A percentile compares a stretch with the other conserved stretches of the same genome.
phyloP scores from a whole-genome alignment of 2,888 invertebrate genomes.

The Nephrocerus scutellatus region DNA sequence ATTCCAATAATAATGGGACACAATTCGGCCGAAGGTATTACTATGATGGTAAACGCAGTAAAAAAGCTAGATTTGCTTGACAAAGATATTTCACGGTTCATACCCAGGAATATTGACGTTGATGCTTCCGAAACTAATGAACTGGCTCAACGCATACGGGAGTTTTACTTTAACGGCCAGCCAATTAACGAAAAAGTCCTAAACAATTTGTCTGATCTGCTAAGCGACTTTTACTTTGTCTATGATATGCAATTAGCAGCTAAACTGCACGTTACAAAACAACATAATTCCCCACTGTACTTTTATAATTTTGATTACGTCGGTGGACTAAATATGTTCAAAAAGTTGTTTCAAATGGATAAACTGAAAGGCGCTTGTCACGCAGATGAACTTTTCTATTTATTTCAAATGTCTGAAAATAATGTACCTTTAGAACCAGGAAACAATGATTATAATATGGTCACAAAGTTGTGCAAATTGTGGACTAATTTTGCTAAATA shows the following conservation, averaged over 20 bases:
- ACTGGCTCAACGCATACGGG: constrained; percentile 31
- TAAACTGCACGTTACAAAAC: constrained; percentile 32
- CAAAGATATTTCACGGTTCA: constrained; percentile 34
- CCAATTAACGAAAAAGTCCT: constrained; percentile 42
- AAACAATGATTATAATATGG: constrained; percentile 35
- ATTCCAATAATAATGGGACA: constrained; percentile 53
- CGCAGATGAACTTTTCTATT: constrained; percentile 56
- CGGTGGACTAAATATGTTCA: constrained; percentile 52
- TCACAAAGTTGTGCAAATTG: constrained; percentile 50
- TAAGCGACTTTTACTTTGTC: constrained; percentile 48
- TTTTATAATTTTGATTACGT: constrained; percentile 56
- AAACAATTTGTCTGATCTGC: constrained; percentile 48
- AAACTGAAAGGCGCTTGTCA: constrained; percentile 53
- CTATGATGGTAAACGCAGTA: constrained; percentile 31
- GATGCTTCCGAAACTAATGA: constrained; percentile 23
- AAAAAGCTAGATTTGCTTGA: constrained; percentile 32
- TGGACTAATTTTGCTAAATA: constrained; percentile 61
- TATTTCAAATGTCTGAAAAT: constrained; percentile 47
- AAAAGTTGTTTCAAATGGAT: constrained; percentile 46
- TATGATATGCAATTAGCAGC: constrained; percentile 34
- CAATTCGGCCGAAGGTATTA: constrained; percentile 53
- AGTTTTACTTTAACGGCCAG: constrained; percentile 49
- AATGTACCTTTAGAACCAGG: constrained; percentile 19
- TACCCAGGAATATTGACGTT: constrained; percentile 37
- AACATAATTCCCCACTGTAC: constrained; percentile 48